A percentile compares a stretch with the other conserved stretches of the same genome.
These are phyloP conservation scores for Torymus aiolomorphi DNA, from an alignment of 2,888 invertebrate species.

Conservation along the genomic window DNA sequence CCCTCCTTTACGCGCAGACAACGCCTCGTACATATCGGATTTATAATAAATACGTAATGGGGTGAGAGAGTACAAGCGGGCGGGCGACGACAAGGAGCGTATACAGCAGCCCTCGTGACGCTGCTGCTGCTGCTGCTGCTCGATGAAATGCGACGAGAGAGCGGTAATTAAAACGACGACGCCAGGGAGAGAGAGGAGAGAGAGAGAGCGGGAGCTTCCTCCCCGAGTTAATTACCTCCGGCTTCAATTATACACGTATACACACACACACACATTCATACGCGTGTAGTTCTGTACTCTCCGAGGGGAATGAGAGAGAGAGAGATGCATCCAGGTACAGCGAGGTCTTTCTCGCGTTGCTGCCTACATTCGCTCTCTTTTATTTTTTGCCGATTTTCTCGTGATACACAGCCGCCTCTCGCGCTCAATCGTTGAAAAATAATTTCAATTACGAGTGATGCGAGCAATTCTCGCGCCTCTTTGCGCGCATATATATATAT, in stretches of 20 bases:
- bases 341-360: no score
- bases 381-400: no score
- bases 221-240: slow-evolving; percentile 72
- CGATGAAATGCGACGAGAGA: slow-evolving; percentile 71
- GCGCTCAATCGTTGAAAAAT: slow-evolving; percentile 12
- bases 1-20: no score
- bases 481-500: not conserved
- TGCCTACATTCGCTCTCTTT: no score
- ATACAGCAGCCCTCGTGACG: no score
- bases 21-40: slow-evolving; percentile 61
- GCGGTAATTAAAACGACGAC: slow-evolving; percentile 71
- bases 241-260: slow-evolving; percentile 69
- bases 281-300: no score
- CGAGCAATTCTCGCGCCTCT: not conserved
- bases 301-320: no score
- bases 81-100: slow-evolving; percentile 4
- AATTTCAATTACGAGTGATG: slow-evolving; percentile 16
- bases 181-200: not conserved
- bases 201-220: slow-evolving; percentile 55
- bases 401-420: not conserved
- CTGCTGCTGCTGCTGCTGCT: slow-evolving; percentile 61
- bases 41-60: slow-evolving; percentile 66
- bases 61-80: slow-evolving; percentile 31
- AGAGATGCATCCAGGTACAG: no score
- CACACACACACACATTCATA: not conserved